Evolutionary conservation across 2,113 vertebrate species (phyloP), one percentile per base, ranked within the genome.

Genomic region (Baryphthengus martii): DNA sequence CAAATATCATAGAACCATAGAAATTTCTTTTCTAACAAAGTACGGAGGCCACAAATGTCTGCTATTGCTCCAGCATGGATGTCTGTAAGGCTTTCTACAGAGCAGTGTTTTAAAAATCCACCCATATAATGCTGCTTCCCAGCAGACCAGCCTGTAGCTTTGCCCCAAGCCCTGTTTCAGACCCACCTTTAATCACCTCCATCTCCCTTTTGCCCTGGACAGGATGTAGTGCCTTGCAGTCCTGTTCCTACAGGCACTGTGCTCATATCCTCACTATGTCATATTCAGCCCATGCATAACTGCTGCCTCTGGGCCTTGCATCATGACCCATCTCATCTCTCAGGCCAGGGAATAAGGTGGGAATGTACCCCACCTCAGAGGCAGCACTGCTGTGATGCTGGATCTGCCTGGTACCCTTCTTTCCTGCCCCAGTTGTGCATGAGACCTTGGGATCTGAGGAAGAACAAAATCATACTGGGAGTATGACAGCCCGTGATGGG

Each of bases 251-350:
- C 1, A 3, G 50, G 12, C 1, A 2, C 65, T 63, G 56, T 33
- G 25, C 61, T 62, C 31, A n/a, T 35, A 21, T 89, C n/a, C 33
- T 62, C n/a, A 2, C 13, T 0, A 0, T 29, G 56, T 15, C 15
- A 0, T n/a, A 11, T 31, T 37, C 72, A 80, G 80, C 53, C 55
- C 53, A 2, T 4, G 24, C 14, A 35, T 13, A 2, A 23, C 42
- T 39, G 39, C 61, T 72, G 75, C 56, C 61, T 20, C 49, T 2
- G 0, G 45, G 17, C 56, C 66, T 42, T 62, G 44, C 16, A 17
- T 67, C 3, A 1, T 13, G 37, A 8, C 19, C 49, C 44, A 86
- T 5, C 52, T 58, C 29, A 2, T 56, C 33, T n/a, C 42, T 29
- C 35, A 33, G 78, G 20, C 47, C 42, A 25, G 31, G 39, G 47